Evolutionary conservation across 2,113 vertebrate genomes (phyloP).

Genomic region (Scophthalmus maximus): DNA sequence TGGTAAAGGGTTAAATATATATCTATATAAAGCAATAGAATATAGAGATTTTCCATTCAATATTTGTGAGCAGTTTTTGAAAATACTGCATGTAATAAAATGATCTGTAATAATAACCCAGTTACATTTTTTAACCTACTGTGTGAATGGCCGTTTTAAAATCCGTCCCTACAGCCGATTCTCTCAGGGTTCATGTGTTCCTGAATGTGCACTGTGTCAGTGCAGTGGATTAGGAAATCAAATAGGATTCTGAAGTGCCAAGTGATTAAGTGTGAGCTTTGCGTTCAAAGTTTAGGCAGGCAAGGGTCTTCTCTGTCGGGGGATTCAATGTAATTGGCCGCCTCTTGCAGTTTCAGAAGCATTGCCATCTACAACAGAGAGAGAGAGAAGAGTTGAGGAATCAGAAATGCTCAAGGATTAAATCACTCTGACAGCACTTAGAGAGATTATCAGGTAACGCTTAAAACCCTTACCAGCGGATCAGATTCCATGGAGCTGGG

Average conservation of each 20-base stretch:
- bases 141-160: slow-evolving; percentile 42
- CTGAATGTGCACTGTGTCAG: slow-evolving; percentile 52
- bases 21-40: slow-evolving; percentile 1
- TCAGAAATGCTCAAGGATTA: neutral
- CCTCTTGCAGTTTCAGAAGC: slow-evolving; percentile 98
- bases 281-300: slow-evolving; percentile 85
- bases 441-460: neutral
- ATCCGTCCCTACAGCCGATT: slow-evolving; percentile 25
- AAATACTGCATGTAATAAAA: slow-evolving; percentile 36
- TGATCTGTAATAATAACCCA: slow-evolving; percentile 22
- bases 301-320: slow-evolving; percentile 93
- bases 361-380: slow-evolving; percentile 92
- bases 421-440: neutral
- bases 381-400: slow-evolving; percentile 19
- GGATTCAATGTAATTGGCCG: slow-evolving; percentile 97
- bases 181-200: slow-evolving; percentile 42
- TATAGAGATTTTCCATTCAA: slow-evolving; percentile 26
- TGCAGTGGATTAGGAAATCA: slow-evolving; percentile 23
- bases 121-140: slow-evolving; percentile 22
- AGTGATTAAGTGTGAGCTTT: slow-evolving; percentile 26
- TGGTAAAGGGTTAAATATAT: slow-evolving; percentile 33
- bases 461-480: slow-evolving; percentile 86
- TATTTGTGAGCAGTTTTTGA: slow-evolving; percentile 10
- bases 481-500: slow-evolving; percentile 94
- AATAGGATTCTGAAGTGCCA: slow-evolving; percentile 28